A percentile compares a stretch with the other conserved stretches of the same genome.
Evolutionary conservation across 1,140 invertebrate genomes (phyloP).

Genomic region (Hypsibius dujardini): DNA sequence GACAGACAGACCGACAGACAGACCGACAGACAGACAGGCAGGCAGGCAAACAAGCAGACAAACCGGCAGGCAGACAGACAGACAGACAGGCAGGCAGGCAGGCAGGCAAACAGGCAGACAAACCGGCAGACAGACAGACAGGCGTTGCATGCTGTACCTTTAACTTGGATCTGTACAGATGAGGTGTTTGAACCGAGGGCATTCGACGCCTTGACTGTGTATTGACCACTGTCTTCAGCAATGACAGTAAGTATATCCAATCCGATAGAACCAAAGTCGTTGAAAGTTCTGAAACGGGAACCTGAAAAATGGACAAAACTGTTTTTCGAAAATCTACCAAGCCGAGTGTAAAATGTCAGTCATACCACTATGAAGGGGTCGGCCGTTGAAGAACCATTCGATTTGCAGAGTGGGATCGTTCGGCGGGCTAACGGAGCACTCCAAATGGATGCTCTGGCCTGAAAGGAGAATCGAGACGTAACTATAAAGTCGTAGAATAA

Average conservation of each 20-base stretch:
- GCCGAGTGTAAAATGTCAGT: no score
- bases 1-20: no score
- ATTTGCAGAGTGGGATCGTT: constrained; percentile 73
- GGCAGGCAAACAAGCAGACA: no score
- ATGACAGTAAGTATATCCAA: constrained; percentile 73
- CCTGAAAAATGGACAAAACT: no score
- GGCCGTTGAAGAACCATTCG: constrained; percentile 76
- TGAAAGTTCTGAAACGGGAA: constrained; percentile 72
- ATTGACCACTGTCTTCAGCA: constrained; percentile 80
- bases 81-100: no score
- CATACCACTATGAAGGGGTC: constrained; percentile 46
- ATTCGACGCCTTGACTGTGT: constrained; percentile 50
- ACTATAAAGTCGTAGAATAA: no score
- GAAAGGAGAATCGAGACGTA: constrained; percentile 64
- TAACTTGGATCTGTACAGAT: constrained; percentile 10
- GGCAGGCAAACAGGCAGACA: no score
- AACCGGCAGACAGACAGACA: no score
- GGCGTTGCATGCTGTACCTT: neutral
- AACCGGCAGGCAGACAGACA: no score
- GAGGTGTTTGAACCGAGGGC: constrained; percentile 16
- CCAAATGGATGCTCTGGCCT: constrained; percentile 70
- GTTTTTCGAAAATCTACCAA: constrained; percentile 9
- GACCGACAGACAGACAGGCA: no score
- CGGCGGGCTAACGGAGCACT: constrained; percentile 72
- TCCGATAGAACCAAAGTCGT: constrained; percentile 85